These are phyloP conservation scores for Drosophila ustulata DNA, from an alignment of 2,888 invertebrate genomes.

Conservation along the genomic window DNA sequence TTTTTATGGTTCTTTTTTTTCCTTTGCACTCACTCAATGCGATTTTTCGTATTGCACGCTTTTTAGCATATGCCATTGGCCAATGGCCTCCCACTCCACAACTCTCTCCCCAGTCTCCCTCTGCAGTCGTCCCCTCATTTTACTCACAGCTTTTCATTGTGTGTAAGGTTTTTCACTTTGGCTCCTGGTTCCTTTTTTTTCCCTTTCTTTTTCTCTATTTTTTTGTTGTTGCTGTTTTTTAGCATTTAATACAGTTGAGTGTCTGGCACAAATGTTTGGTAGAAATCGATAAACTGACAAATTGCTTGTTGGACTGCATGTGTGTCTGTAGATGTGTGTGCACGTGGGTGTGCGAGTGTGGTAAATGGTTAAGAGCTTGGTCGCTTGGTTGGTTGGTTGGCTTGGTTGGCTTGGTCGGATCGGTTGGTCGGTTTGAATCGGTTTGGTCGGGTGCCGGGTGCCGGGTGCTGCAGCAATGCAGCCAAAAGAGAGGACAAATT, in stretches of 20 bases:
- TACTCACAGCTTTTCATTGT: conserved; percentile 77
- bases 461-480: conserved; percentile 54
- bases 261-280: conserved; percentile 82
- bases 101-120: background rate
- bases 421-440: conserved; percentile 11
- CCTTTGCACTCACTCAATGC: conserved; percentile 60
- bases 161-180: conserved; percentile 81
- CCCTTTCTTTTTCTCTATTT: conserved; percentile 13
- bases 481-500: conserved; percentile 77
- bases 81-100: conserved; percentile 36
- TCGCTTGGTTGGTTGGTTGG: conserved; percentile 45
- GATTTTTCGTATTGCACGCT: conserved; percentile 80
- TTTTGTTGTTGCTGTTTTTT: conserved; percentile 73
- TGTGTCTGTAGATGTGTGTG: conserved; percentile 32
- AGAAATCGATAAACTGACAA: conserved; percentile 84
- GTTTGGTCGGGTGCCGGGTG: conserved; percentile 41
- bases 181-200: conserved; percentile 38
- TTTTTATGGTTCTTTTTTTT: conserved; percentile 51
- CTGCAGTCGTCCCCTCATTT: conserved; percentile 12
- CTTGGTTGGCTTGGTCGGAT: conserved; percentile 6
- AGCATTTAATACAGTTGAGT: conserved; percentile 82
- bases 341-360: conserved; percentile 45
- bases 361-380: conserved; percentile 79
- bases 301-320: conserved; percentile 78
- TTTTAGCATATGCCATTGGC: conserved; percentile 82